Evolutionary conservation across 2,113 vertebrate species (phyloP).

Genomic region (Oreamnos americanus): DNA sequence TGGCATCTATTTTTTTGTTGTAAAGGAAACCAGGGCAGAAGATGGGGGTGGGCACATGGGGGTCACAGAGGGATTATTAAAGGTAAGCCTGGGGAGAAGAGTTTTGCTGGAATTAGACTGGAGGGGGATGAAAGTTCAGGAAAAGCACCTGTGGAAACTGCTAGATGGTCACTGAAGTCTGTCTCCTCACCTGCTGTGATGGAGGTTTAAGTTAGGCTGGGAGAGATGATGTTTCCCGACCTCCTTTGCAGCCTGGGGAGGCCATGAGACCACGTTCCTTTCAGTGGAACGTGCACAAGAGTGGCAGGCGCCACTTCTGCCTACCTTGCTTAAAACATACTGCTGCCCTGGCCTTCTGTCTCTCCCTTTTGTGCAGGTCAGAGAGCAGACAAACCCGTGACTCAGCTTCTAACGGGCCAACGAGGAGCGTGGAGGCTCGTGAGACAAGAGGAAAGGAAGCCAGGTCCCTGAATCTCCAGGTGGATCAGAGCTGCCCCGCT

Average conservation of each 20-base stretch:
- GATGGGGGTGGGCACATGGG: too few species aligned
- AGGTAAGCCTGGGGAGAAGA: neutral
- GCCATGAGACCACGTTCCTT: neutral
- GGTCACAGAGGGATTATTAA: neutral
- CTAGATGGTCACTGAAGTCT: neutral
- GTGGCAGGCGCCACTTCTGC: fast-evolving
- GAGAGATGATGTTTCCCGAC: neutral
- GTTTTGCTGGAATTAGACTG: neutral
- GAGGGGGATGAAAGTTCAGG: neutral
- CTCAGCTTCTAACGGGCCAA: fast-evolving
- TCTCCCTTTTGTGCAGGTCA: neutral
- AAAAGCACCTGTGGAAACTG: neutral
- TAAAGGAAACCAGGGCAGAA: neutral
- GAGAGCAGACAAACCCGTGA: fast-evolving
- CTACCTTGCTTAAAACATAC: fast-evolving
- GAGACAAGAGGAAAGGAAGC: neutral
- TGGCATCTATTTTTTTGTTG: neutral
- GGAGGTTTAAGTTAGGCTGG: neutral
- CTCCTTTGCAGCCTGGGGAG: neutral
- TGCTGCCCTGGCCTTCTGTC: neutral
- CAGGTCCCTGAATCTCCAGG: neutral
- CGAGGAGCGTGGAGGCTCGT: fast-evolving
- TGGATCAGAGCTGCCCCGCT: neutral
- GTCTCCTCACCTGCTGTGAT: neutral
- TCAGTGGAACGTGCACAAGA: fast-evolving